These are phyloP conservation scores for Lasiurus borealis DNA, from an alignment of 2,113 vertebrate species.

Conservation along the genomic window DNA sequence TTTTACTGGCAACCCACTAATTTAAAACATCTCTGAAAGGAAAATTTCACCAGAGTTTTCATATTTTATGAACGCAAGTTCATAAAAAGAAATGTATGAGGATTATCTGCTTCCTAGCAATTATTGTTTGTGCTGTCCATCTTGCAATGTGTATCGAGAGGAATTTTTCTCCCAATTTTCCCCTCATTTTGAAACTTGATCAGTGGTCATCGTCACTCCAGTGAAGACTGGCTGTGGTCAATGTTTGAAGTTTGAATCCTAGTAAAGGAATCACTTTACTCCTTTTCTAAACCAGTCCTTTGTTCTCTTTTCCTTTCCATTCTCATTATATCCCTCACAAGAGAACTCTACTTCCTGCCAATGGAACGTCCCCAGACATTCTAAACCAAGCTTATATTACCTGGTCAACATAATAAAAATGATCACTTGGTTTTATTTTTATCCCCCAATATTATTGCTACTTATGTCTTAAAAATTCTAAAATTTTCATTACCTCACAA, in stretches of 20 bases:
- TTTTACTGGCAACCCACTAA: constrained; percentile 9
- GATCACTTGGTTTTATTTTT: neutral
- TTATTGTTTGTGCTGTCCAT: neutral
- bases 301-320: neutral
- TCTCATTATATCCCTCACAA: neutral
- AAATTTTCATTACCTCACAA: neutral
- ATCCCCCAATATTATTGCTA: neutral
- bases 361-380: neutral
- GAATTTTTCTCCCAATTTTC: neutral
- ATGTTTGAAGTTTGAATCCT: neutral
- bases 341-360: neutral
- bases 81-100: constrained; percentile 29
- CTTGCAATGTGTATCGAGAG: neutral
- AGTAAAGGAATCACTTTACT: neutral
- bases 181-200: neutral
- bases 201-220: neutral
- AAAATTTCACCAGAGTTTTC: constrained; percentile 22
- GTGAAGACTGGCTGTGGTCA: neutral
- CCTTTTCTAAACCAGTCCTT: neutral
- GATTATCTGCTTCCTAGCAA: neutral
- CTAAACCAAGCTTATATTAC: neutral
- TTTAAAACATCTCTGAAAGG: constrained; percentile 6
- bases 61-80: constrained; percentile 32
- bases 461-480: neutral
- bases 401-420: neutral